Base-by-base conservation (phyloP, 2,113 vertebrate species). In the Dolichotis patagonum region DNA sequence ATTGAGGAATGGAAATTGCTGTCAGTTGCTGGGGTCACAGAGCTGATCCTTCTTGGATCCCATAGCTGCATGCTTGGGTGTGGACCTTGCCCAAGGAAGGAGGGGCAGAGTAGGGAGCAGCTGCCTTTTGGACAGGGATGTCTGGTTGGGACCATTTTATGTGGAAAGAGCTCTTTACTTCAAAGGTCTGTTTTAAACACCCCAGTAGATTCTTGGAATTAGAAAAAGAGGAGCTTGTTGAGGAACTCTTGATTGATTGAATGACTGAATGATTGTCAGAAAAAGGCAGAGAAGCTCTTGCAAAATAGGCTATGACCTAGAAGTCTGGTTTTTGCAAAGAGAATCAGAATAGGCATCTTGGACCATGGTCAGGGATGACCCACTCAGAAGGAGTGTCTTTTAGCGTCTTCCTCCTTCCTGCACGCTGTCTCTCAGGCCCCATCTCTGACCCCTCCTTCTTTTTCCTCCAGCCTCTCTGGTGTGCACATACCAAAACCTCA, bases 381-480 rank as follows among this genome's bases (percentile, higher is more conserved):
- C 4, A 1, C 32, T 65, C 32, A 6, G 13, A 56, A 41, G 58
- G 35, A 11, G 26, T 2, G 9, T 6, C 14, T 26, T 52, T 67
- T 49, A 26, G 67, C 13, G 46, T 69, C 62, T 49, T 14, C 49
- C 28, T 63, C 8, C 38, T 2, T 52, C 43, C 41, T 54, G 2
- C 2, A 0, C 3, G 24, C n/a, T 41, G 0, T 9, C 49, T 71
- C 46, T 35, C 1, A 0, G 2, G 13, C 26, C 54, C 52, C 52
- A 19, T 24, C 49, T 22, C 28, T 11, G 3, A 7, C 30, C 22
- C 41, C 56, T 35, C 20, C 30, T 24, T 2, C 32, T 71, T 52
- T 8, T 13, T 69, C 63, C 46, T 43, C n/a, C 11, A 73, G 85
- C 8, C 20, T 54, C 56, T 32, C n/a, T 14, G 62, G n/a, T 65